These are phyloP conservation scores for Motacilla tschutschensis DNA, from an alignment of 2,113 vertebrate species.

Conservation along the genomic window DNA sequence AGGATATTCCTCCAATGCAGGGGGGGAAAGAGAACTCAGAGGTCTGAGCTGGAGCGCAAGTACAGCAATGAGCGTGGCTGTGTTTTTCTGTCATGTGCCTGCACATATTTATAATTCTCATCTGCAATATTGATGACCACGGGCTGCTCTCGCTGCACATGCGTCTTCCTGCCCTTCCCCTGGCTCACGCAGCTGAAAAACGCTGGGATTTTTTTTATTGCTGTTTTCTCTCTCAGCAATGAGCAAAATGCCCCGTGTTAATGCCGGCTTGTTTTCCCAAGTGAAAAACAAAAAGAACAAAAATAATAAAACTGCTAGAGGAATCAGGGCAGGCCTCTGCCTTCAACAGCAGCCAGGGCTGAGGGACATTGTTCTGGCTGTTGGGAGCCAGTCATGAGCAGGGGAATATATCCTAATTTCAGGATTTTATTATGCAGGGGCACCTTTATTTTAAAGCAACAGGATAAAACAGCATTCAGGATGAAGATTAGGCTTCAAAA, in stretches of 20 bases:
- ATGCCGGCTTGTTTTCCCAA: neutral
- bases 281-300: neutral
- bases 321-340: neutral
- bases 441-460: neutral
- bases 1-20: neutral
- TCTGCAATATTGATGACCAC: constrained; percentile 20
- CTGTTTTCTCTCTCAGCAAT: neutral
- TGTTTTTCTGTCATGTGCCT: neutral
- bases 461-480: neutral
- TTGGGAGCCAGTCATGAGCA: neutral
- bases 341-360: accelerated
- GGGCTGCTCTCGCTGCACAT: neutral
- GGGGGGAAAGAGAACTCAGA: neutral
- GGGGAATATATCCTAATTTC: neutral
- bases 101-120: neutral
- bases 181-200: neutral
- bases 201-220: accelerated
- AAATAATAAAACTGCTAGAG: neutral
- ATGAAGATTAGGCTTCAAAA: neutral
- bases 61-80: accelerated
- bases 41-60: neutral
- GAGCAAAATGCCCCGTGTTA: neutral
- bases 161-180: neutral
- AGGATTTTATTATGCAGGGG: neutral
- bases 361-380: neutral